phyloP scores from a whole-genome alignment of 2,888 invertebrate species.

The Euproctis similis region DNA sequence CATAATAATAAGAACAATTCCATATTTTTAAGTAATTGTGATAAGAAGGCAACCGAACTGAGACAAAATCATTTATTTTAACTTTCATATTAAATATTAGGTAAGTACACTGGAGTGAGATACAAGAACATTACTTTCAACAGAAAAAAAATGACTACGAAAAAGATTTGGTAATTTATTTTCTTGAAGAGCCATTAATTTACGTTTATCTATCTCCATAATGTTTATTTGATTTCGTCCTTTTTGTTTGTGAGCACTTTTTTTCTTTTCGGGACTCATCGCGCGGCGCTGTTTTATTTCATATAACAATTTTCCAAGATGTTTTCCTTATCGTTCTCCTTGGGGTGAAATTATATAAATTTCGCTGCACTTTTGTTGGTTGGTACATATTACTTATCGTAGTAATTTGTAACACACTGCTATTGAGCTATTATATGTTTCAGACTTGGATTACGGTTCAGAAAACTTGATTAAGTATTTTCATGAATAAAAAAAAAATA shows the following conservation, averaged over 20 bases:
- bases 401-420: too few relatives aligned
- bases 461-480: too few relatives aligned
- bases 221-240: slow-evolving; percentile 18
- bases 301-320: slow-evolving; percentile 15
- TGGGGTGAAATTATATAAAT: slow-evolving; percentile 14
- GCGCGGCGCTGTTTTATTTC: slow-evolving; percentile 16
- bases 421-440: too few relatives aligned
- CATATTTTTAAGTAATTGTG: too few relatives aligned
- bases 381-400: slow-evolving; percentile 4
- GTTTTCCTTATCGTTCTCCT: slow-evolving; percentile 19
- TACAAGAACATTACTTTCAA: background rate
- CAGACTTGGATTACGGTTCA: too few relatives aligned
- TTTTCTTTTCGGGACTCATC: slow-evolving; percentile 15
- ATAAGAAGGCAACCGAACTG: too few relatives aligned
- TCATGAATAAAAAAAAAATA: too few relatives aligned
- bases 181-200: slow-evolving; percentile 7
- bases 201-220: slow-evolving; percentile 10
- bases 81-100: background rate
- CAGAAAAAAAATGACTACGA: background rate
- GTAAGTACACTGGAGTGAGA: background rate
- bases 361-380: too few relatives aligned
- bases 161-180: slow-evolving; percentile 7
- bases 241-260: slow-evolving; percentile 9
- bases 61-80: background rate
- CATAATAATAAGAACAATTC: too few relatives aligned